phyloP scores from a whole-genome alignment of 1,140 invertebrate genomes.

The Monomorium pharaonis region DNA sequence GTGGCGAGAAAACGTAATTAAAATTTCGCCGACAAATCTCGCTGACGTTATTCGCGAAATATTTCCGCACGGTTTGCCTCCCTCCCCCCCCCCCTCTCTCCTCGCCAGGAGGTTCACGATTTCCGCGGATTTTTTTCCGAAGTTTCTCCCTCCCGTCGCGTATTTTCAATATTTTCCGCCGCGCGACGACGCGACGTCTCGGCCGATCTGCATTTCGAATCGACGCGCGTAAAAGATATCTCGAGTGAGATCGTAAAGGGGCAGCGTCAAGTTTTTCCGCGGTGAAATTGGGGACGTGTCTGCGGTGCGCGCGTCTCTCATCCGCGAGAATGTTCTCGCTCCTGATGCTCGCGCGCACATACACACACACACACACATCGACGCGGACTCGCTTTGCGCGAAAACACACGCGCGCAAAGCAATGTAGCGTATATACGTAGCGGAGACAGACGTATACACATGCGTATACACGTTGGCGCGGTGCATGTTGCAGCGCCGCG shows the following conservation, averaged over 20 bases:
- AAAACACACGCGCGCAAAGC: not conserved
- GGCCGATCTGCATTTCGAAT: conserved; percentile 27
- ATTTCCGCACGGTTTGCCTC: not conserved
- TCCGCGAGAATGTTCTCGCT: conserved; percentile 33
- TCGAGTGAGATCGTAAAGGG: not conserved
- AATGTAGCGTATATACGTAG: not conserved
- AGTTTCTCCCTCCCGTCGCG: not conserved
- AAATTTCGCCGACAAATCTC: conserved; percentile 28
- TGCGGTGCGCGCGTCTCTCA: conserved; percentile 36
- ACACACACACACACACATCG: not conserved
- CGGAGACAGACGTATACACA: not conserved
- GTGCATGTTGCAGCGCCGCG: conserved; percentile 42
- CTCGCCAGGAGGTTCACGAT: not conserved
- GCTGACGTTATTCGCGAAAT: not conserved
- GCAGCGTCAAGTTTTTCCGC: conserved; percentile 24
- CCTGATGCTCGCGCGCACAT: not conserved
- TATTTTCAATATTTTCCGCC: conserved; percentile 7
- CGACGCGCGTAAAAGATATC: conserved; percentile 6
- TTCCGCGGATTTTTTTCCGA: not conserved
- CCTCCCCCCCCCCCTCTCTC: not conserved
- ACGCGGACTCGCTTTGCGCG: not conserved
- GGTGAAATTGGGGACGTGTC: conserved; percentile 37
- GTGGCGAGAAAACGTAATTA: conserved; percentile 20
- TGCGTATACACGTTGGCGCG: conserved; percentile 4
- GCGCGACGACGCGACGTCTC: conserved; percentile 3